Evolutionary conservation across 2,797 vertebrate genomes (phyloP), one percentile per base, ranked within the genome.

Genomic region (Danionella dracula): DNA sequence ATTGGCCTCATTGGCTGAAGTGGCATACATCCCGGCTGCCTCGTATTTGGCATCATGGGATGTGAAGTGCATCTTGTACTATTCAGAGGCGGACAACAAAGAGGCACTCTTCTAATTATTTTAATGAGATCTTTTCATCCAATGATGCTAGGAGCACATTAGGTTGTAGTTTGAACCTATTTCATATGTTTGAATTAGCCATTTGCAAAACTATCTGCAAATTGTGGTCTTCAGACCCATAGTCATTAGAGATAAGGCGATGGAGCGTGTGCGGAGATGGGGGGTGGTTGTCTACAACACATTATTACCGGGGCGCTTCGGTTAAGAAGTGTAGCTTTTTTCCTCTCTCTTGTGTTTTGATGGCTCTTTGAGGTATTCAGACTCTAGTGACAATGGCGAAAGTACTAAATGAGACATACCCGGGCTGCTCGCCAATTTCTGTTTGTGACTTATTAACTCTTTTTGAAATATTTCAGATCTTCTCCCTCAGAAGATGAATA

Each of bases 111-210:
- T 81, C 85, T 88, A 86, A 88, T 90, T 90, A 90, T 88, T 90
- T 88, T 91, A 90, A 90, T 89, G 86, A 90, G 87, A 85, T 90
- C 88, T 90, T 89, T 90, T 90, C 88, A 90, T 90, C 85, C 83
- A 81, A 70, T 83, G 84, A 89, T 87, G 88, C 85, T 89, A 88
- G 86, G 85, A 86, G 79, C 86, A 87, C 89, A 89, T 90, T 87
- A 90, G 82, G 81, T 85, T 79, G 86, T 85, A 88, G 89, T 91
- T 90, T 88, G 79, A 66, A 81, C 84, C 85, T 83, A 86, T 88
- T 87, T 91, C 78, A 87, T 90, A 88, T 89, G 82, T 84, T 86
- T 86, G 87, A 90, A 90, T 89, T 87, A 86, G 82, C 80, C 84
- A 74, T 84, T 89, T 89, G 81, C 84, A 84, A 84, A 81, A 86